Percentiles rank a stretch among this genome's conserved stretches.
phyloP scores from a whole-genome alignment of 2,797 vertebrate genomes.

The Hoplostethus atlanticus region DNA sequence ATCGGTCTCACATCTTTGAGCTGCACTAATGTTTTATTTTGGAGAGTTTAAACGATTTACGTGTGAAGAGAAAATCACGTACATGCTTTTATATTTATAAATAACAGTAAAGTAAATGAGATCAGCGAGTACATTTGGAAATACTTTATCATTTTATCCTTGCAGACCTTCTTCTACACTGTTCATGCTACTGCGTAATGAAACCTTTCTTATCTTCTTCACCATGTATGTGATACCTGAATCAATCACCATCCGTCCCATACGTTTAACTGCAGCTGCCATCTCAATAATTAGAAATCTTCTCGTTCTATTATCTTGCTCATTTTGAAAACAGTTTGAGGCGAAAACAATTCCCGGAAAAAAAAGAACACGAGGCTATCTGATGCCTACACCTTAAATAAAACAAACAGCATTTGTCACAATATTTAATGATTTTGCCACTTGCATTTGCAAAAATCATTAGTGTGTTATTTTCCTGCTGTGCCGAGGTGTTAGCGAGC shows the following conservation, averaged over 20 bases:
- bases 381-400: slow-evolving; percentile 49
- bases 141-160: neutral
- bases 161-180: neutral
- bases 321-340: slow-evolving; percentile 60
- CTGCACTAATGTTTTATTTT: slow-evolving; percentile 2
- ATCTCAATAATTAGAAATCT: slow-evolving; percentile 61
- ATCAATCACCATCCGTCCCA: neutral
- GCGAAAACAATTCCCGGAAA: slow-evolving; percentile 13
- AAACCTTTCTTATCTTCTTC: neutral
- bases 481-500: slow-evolving; percentile 58
- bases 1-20: slow-evolving; percentile 23
- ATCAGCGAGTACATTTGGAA: neutral
- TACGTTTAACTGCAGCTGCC: slow-evolving; percentile 30
- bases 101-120: neutral
- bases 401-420: slow-evolving; percentile 60
- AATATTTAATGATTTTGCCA: slow-evolving; percentile 70
- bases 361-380: slow-evolving; percentile 33
- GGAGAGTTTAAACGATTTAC: too few species aligned
- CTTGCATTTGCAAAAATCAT: slow-evolving; percentile 78
- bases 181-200: neutral
- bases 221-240: slow-evolving; percentile 3
- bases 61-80: neutral
- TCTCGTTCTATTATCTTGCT: slow-evolving; percentile 54
- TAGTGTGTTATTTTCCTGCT: slow-evolving; percentile 71
- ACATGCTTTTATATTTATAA: neutral